A percentile compares a stretch with the other conserved stretches of the same genome.
Evolutionary conservation across 2,797 vertebrate species (phyloP).

Genomic region (Pseudomugil gertrudae): DNA sequence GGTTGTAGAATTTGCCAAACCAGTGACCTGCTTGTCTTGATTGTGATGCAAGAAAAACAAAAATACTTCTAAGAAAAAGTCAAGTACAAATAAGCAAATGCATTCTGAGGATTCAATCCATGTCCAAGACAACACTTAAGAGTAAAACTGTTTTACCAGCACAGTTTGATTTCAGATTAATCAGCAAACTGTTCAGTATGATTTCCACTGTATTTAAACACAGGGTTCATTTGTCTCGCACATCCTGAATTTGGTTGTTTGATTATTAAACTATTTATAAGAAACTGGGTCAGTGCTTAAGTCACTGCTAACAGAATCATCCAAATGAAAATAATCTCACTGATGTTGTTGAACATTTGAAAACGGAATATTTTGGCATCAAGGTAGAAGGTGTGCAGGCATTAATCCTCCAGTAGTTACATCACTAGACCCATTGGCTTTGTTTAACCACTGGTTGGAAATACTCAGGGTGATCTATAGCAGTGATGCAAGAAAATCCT

Average conservation of each 20-base stretch:
- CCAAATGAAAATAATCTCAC: background rate
- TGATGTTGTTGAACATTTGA: background rate
- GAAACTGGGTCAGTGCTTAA: constrained; percentile 52
- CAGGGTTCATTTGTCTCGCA: constrained; percentile 60
- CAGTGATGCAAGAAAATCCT: constrained; percentile 52
- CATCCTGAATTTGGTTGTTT: constrained; percentile 54
- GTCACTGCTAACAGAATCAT: constrained; percentile 33
- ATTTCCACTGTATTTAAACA: constrained; percentile 48
- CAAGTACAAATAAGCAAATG: constrained; percentile 38
- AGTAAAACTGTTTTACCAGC: constrained; percentile 33
- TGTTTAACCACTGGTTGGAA: constrained; percentile 38
- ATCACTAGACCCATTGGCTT: constrained; percentile 39
- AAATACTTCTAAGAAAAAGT: constrained; percentile 29
- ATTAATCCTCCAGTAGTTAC: constrained; percentile 35
- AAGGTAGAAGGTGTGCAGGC: constrained; percentile 10
- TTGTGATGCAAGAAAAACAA: constrained; percentile 32
- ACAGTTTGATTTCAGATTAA: constrained; percentile 48
- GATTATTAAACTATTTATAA: constrained; percentile 52
- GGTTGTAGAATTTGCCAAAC: constrained; percentile 46
- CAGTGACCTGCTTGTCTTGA: constrained; percentile 31
- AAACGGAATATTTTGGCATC: constrained; percentile 20
- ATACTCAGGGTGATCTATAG: constrained; percentile 33
- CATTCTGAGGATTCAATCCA: constrained; percentile 38
- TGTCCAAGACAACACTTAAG: constrained; percentile 26
- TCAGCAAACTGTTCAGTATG: constrained; percentile 35